Evolutionary conservation across 2,888 invertebrate genomes (phyloP).

Genomic region (Tetrapedia diversipes): DNA sequence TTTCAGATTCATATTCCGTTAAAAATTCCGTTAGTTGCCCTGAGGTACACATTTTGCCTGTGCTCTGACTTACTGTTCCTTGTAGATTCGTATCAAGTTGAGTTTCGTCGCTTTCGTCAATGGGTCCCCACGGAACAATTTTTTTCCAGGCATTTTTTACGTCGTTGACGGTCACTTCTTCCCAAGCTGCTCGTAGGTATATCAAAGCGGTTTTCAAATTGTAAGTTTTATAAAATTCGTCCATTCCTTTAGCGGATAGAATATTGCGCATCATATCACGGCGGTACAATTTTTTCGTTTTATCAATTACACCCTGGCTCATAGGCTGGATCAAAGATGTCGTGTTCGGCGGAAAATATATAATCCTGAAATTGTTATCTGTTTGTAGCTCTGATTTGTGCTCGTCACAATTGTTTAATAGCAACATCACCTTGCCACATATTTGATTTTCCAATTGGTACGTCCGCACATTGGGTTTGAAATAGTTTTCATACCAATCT

Average conservation of each 20-base stretch:
- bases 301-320: slow-evolving; percentile 68
- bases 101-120: no score
- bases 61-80: no score
- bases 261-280: slow-evolving; percentile 47
- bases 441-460: slow-evolving; percentile 18
- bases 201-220: no score
- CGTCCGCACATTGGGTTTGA: slow-evolving; percentile 56
- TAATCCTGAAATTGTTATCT: slow-evolving; percentile 45
- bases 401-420: slow-evolving; percentile 57
- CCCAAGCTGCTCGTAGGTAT: no score
- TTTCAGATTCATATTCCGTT: no score
- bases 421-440: slow-evolving; percentile 52
- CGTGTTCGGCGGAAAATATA: slow-evolving; percentile 66
- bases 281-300: slow-evolving; percentile 63
- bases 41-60: no score
- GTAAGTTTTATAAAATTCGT: slow-evolving; percentile 44
- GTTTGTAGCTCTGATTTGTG: slow-evolving; percentile 26
- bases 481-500: slow-evolving; percentile 65
- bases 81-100: no score
- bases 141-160: no score
- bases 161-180: no score
- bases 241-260: slow-evolving; percentile 47
- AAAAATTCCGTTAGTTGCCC: no score
- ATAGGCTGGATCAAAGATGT: slow-evolving; percentile 69
- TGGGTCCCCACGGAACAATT: no score